Evolutionary conservation across 1,140 invertebrate species (phyloP), one percentile per base, ranked within the genome.

Genomic region (Saccostrea glomerata): DNA sequence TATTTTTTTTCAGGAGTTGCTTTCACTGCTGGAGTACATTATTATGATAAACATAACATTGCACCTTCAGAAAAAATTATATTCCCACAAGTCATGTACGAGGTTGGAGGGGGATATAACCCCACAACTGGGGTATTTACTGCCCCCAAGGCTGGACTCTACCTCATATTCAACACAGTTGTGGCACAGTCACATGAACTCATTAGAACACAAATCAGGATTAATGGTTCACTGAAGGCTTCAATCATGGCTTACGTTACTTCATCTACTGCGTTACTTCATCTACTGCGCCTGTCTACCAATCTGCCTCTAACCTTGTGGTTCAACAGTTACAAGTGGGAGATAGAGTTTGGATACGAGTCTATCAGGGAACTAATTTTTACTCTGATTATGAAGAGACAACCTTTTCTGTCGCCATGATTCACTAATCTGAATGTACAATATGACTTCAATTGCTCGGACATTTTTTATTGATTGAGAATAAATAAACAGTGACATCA

Each of bases 41-140:
- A n/a, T 2, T 0, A 70, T n/a, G 23, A n/a, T 11, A 11, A 13
- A 11, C 11, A 13, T 11, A 17, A 13, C 11, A 0, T 13, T 58
- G 23, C 66, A 70, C 11, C 11, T 23, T 11, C 66, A n/a, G 20
- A 70, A 0, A 23, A n/a, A n/a, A n/a, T 70, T 70, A 70, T 2
- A 23, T 70, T 70, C n/a, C 11, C 20, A n/a, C 11, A 0, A 4
- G 23, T 70, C 20, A 12, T 70, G 23, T 70, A 70, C 20, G 20
- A 70, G 66, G 66, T 70, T n/a, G 66, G 66, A 20, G 66, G 66
- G 23, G 66, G 66, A 70, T 70, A 70, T 70, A 25, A 70, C 23
- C 0, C 23, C 23, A 23, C n/a, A 5, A 70, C 66, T 9, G 66
- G 66, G 11, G 23, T 70, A 11, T 70, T 70, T n/a, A 70, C 66